Percentiles rank a stretch among this genome's conserved stretches.
phyloP scores from a whole-genome alignment of 2,113 vertebrate species.

The Fregata magnificens region DNA sequence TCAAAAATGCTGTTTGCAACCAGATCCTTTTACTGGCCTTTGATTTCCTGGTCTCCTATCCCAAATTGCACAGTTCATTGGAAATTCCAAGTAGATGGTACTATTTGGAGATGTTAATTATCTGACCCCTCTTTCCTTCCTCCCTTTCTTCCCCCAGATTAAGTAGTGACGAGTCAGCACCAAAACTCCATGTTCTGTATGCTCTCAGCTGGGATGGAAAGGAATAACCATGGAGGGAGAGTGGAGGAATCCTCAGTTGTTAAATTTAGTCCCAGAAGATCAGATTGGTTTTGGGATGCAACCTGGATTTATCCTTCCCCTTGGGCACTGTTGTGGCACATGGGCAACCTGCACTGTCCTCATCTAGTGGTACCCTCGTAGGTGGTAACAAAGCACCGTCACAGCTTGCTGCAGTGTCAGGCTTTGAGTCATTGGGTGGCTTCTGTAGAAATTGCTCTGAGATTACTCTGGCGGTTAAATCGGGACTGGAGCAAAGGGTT shows the following conservation, averaged over 20 bases:
- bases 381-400: background rate
- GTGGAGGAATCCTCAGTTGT: background rate
- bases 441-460: background rate
- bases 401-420: background rate
- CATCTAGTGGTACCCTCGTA: background rate
- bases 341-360: background rate
- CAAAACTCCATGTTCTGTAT: background rate
- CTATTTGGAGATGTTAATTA: background rate
- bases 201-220: background rate
- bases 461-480: background rate
- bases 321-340: background rate
- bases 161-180: background rate
- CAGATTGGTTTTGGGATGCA: background rate
- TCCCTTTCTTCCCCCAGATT: background rate
- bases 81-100: background rate
- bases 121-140: background rate
- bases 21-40: background rate
- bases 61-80: background rate
- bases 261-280: background rate
- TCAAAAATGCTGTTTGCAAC: background rate
- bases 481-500: background rate
- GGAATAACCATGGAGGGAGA: background rate
- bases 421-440: background rate
- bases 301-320: background rate
- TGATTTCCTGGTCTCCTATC: background rate